A percentile compares a stretch with the other conserved stretches of the same genome.
phyloP scores from a whole-genome alignment of 2,113 vertebrate species.

The Gambusia holbrooki region DNA sequence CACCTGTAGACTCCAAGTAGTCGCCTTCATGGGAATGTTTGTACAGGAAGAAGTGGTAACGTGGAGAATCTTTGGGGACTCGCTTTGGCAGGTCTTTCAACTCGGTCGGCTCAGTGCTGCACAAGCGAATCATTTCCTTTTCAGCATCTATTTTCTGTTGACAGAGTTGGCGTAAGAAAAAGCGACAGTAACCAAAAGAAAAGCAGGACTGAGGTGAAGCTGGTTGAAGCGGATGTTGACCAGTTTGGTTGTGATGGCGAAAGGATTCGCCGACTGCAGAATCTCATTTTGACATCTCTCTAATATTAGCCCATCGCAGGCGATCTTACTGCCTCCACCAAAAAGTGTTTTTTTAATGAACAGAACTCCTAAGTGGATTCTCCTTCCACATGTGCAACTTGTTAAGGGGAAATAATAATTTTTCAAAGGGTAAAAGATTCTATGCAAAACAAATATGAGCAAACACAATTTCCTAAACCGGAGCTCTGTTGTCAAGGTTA shows the following conservation, averaged over 20 bases:
- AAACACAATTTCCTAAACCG: too few species aligned
- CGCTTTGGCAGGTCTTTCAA: constrained; percentile 91
- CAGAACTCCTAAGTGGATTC: too few species aligned
- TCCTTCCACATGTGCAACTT: too few species aligned
- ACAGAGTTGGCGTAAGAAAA: constrained; percentile 14
- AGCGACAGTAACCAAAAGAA: background rate
- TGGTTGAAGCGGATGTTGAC: too few species aligned
- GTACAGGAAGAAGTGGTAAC: constrained; percentile 98
- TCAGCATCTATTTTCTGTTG: constrained; percentile 91
- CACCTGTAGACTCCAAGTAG: constrained; percentile 94
- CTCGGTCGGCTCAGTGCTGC: constrained; percentile 88
- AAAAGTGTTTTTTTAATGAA: too few species aligned
- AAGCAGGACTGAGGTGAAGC: background rate
- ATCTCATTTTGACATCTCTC: too few species aligned
- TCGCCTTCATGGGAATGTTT: constrained; percentile 96
- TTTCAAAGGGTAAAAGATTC: too few species aligned
- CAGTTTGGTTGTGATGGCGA: too few species aligned
- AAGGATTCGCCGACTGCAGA: too few species aligned
- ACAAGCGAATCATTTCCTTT: constrained; percentile 91
- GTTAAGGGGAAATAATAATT: too few species aligned
- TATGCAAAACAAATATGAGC: too few species aligned
- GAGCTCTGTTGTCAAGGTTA: background rate
- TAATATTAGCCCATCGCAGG: background rate
- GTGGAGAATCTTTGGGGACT: constrained; percentile 92
- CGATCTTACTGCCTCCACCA: too few species aligned